A percentile compares a stretch with the other conserved stretches of the same genome.
Evolutionary conservation across 2,113 vertebrate species (phyloP).

Genomic region (Recurvirostra avosetta): DNA sequence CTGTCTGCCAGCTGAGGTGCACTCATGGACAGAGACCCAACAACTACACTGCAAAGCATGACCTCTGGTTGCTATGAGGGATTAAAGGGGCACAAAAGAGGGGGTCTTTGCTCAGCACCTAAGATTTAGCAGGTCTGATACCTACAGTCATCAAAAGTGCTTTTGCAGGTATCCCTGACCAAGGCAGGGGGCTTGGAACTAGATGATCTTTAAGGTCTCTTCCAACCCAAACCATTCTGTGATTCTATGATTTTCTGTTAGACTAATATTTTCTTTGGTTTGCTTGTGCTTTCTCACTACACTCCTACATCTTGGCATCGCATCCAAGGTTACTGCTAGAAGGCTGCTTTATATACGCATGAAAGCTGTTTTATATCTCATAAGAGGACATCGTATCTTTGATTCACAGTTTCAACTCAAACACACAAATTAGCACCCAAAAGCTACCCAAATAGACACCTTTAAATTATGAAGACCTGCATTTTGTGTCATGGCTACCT

Average conservation of each 20-base stretch:
- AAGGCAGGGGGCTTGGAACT: background rate
- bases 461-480: background rate
- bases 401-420: background rate
- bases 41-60: background rate
- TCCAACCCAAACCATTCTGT: background rate
- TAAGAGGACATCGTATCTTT: background rate
- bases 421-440: background rate
- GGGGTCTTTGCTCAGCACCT: background rate
- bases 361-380: background rate
- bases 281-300: background rate
- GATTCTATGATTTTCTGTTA: background rate
- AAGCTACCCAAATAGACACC: background rate
- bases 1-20: background rate
- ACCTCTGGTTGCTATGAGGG: background rate
- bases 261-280: background rate
- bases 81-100: background rate
- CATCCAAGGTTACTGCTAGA: background rate
- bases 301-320: background rate
- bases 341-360: background rate
- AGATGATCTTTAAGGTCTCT: background rate
- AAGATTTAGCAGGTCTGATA: background rate
- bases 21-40: background rate
- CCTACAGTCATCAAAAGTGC: background rate
- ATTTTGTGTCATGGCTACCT: background rate
- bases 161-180: background rate